A percentile compares a stretch with the other conserved stretches of the same genome.
These are phyloP conservation scores for Caiman crocodilus DNA, from an alignment of 2,797 vertebrate genomes.

Conservation along the genomic window DNA sequence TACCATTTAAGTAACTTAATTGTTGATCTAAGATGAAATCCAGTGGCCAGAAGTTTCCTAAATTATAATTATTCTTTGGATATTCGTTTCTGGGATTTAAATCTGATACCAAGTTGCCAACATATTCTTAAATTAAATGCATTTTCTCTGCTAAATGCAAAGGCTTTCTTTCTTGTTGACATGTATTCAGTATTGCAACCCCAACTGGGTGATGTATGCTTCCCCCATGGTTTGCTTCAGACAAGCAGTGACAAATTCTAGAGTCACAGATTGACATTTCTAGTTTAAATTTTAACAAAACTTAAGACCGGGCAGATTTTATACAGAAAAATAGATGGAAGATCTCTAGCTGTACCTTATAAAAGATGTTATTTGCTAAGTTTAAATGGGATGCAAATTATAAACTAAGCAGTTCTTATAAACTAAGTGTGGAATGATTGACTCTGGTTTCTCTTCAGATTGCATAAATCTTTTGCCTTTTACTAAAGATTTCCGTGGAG, in stretches of 20 bases:
- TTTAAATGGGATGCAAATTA: neutral
- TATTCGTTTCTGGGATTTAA: neutral
- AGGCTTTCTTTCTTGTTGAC: neutral
- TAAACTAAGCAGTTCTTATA: neutral
- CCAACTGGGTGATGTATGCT: slow-evolving; percentile 7
- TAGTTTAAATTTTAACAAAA: slow-evolving; percentile 14
- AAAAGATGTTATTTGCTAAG: neutral
- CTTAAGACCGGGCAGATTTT: slow-evolving; percentile 24
- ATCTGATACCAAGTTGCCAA: neutral
- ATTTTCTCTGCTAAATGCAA: slow-evolving; percentile 44
- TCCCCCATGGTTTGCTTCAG: slow-evolving; percentile 49
- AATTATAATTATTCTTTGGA: neutral
- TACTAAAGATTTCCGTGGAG: no score
- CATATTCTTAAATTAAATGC: neutral
- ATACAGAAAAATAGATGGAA: neutral
- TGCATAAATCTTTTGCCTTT: no score
- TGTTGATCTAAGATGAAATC: neutral
- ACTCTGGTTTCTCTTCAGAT: neutral
- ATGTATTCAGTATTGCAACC: neutral
- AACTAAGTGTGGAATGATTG: neutral
- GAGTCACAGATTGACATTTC: slow-evolving; percentile 10
- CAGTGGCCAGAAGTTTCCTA: neutral
- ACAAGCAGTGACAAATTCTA: slow-evolving; percentile 40
- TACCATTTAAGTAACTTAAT: neutral
- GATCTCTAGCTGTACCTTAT: neutral